Evolutionary conservation across 2,888 invertebrate species (phyloP), one percentile per base, ranked within the genome.

Genomic region (Polydrusus pterygomalis): DNA sequence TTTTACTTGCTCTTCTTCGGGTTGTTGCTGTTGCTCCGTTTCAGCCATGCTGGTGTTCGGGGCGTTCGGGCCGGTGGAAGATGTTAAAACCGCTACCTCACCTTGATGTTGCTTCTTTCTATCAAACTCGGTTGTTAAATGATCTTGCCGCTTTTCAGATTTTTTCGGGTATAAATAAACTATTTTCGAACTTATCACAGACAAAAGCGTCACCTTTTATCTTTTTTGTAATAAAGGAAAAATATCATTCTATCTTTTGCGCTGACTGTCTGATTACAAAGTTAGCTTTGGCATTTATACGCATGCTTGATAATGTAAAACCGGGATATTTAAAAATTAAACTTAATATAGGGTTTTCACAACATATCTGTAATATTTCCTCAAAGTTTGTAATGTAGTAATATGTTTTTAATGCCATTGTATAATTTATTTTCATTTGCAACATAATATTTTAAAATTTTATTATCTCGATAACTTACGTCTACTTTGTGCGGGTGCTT

Each of bases 1-100:
- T 85, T 87, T 85, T 83, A 86, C 89, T 88, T 89, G 88, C 89
- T 90, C 89, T 89, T 91, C 88, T 89, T 91, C 88, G 84, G 85
- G 86, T 89, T 90, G 89, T 89, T 91, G 89, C 88, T 91, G 90
- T 90, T 92, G 92, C 88, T 93, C 96, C 92, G 96, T 94, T 94
- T 97, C 97, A 94, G 96, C 96, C 97, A 97, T 97, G 84, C 51
- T 77, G 76, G 71, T 79, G 84, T 82, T 85, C 80, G 92, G 92
- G 76, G 71, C 77, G 84, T 82, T 85, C 80, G 92, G 92, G 91
- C 91, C 91, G 91, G 91, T 91, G 92, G 91, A 88, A 92, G 92
- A 91, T 92, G 92, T 91, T 91, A 90, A 91, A 90, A 92, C 93
- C 92, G 92, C 93, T 91, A 91, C 92, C 92, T 90, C 91, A 91